These are phyloP conservation scores for Ciconia boyciana DNA, from an alignment of 2,113 vertebrate genomes.

Conservation along the genomic window DNA sequence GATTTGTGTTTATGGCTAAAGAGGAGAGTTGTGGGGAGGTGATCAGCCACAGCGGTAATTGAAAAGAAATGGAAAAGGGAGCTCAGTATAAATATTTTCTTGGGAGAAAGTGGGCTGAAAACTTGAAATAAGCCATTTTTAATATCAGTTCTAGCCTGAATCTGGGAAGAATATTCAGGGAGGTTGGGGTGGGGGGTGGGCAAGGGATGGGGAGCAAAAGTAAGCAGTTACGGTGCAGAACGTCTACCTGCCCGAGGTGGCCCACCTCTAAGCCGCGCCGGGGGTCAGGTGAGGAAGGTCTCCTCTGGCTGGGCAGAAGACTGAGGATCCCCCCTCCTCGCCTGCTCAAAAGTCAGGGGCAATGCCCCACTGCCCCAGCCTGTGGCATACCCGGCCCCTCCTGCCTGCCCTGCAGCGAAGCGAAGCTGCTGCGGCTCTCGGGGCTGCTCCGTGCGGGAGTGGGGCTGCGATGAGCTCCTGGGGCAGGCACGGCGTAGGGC, in stretches of 20 bases:
- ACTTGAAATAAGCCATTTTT: neutral
- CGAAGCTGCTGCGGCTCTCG: fast-evolving
- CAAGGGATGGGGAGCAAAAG: neutral
- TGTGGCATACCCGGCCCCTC: neutral
- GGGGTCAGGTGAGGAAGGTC: neutral
- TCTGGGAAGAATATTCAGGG: neutral
- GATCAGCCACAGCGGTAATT: neutral
- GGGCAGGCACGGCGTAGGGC: neutral
- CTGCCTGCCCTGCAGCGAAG: neutral
- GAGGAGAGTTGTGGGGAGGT: neutral
- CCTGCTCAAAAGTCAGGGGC: fast-evolving
- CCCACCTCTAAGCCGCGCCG: neutral
- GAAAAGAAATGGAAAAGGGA: neutral
- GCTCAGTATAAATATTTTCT: neutral
- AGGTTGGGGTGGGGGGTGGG: too few relatives aligned
- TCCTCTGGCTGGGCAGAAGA: neutral
- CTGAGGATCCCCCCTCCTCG: neutral
- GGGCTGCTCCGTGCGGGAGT: fast-evolving
- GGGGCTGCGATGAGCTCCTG: neutral
- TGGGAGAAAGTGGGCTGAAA: neutral
- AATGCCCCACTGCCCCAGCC: neutral
- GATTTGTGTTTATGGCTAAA: conserved; percentile 66
- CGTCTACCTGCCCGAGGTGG: fast-evolving
- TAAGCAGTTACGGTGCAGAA: neutral
- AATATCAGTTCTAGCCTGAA: neutral